phyloP scores from a whole-genome alignment of 92 coral and sea anemone species.

The Bergia puertoricense region DNA sequence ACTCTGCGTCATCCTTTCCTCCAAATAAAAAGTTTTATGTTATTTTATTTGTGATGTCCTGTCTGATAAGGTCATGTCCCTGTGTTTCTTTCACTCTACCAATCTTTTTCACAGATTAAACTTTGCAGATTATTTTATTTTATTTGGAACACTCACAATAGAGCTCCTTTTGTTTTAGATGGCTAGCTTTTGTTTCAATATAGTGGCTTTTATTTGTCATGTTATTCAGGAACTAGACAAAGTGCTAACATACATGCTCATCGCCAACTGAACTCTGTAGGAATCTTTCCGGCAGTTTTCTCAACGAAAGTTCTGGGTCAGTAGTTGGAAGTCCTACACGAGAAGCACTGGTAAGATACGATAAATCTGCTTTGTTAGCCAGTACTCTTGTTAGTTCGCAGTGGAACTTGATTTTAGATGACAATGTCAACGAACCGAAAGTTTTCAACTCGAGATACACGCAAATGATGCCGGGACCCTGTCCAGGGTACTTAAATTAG shows the following conservation, averaged over 20 bases:
- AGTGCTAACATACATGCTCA: not conserved
- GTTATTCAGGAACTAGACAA: not conserved
- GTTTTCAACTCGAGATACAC: too few species aligned
- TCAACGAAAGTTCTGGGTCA: slow-evolving; percentile 75
- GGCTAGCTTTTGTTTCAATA: not conserved
- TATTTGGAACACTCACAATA: not conserved
- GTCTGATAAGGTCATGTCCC: too few species aligned
- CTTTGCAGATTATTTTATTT: not conserved
- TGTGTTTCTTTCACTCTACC: too few species aligned
- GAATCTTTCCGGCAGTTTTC: slow-evolving; percentile 66
- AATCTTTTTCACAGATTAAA: too few species aligned
- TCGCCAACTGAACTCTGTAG: not conserved
- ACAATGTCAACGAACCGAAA: too few species aligned
- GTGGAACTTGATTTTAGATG: too few species aligned
- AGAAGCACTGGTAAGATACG: slow-evolving; percentile 82
- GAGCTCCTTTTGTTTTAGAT: not conserved
- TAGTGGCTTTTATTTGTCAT: not conserved
- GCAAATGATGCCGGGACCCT: too few species aligned
- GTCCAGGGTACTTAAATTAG: too few species aligned
- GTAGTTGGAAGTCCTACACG: slow-evolving; percentile 81
- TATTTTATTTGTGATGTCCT: too few species aligned
- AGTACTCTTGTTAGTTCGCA: not conserved
- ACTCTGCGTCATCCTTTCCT: too few species aligned
- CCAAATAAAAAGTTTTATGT: too few species aligned
- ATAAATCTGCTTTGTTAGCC: not conserved